Evolutionary conservation across 30 jellyfish, hydroid and myxozoan species (phyloP), one percentile per base, ranked within the genome.

Genomic region (Pelagia noctiluca): DNA sequence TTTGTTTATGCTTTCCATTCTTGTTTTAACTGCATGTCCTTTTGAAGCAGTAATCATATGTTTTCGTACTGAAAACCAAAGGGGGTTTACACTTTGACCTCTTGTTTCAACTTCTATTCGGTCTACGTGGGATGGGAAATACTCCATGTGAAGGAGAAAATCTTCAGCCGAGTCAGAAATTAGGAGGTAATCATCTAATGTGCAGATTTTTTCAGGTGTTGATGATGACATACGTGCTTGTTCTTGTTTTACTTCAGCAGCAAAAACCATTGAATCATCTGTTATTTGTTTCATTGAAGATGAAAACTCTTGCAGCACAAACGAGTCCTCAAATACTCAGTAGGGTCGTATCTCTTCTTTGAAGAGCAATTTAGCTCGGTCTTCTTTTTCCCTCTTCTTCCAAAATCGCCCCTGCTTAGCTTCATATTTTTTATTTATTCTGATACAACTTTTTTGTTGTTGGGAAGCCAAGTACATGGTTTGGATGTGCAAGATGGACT

Each of bases 401-500:
- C 33, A 50, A 65, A 48, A n/a, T 74, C 78, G 35, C 34, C 85
- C 53, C 86, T 82, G 35, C 54, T 35, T 12, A 82, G 67, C 47
- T 82, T 69, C 50, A 82, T 22, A 24, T 79, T 60, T 34, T 82
- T 82, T n/a, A 69, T 34, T 42, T 67, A 65, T 19, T 7, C 75
- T 1, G 93, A 86, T 26, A 63, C 75, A 0, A 83, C 93, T 13
- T 63, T 75, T 35, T 30, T 26, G 0, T 28, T 66, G 87, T 70
- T 83, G 0, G 93, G 81, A 34, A 83, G 86, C 93, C 93, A 83
- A 63, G 53, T 70, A 70, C 86, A 68, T 0, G 86, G 75, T n/a
- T 23, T 47, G 10, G 92, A 66, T 3, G 82, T 79, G 46, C 90
- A 79, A 1, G 75, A 63, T 3, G 83, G 90, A 64, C 46, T 80